Evolutionary conservation across 1,140 invertebrate genomes (phyloP).

Genomic region (Prorops nasuta): DNA sequence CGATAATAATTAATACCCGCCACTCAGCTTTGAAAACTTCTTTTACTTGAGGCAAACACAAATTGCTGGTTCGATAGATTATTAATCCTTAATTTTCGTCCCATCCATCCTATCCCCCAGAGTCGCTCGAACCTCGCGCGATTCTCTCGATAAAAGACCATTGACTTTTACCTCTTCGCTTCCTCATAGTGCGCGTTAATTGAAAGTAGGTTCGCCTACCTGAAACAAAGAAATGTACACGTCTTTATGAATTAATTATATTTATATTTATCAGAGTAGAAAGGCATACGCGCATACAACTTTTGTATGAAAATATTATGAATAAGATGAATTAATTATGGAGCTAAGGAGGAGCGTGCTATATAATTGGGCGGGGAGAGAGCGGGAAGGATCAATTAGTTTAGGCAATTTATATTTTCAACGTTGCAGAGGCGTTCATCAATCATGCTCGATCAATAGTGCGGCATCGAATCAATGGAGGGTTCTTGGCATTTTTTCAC

Average conservation of each 20-base stretch:
- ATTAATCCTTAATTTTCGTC: conserved; percentile 24
- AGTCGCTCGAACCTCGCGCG: neutral
- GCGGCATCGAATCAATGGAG: conserved; percentile 11
- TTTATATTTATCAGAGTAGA: no score
- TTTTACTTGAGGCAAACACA: conserved; percentile 29
- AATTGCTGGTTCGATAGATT: conserved; percentile 32
- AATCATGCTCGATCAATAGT: conserved; percentile 21
- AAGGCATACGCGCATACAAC: no score
- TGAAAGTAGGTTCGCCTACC: conserved; percentile 18
- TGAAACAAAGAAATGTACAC: conserved; percentile 24
- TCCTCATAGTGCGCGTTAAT: conserved; percentile 1
- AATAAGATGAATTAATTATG: no score
- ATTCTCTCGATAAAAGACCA: no score
- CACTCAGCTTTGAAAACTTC: conserved; percentile 29
- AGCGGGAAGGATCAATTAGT: no score
- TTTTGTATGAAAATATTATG: no score
- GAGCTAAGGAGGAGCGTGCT: no score
- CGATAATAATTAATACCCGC: conserved; percentile 31
- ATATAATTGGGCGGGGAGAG: no score
- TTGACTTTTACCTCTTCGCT: no score
- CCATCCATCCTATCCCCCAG: neutral
- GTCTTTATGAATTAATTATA: no score
- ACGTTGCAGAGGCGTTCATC: conserved; percentile 3
- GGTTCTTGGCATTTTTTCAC: neutral
- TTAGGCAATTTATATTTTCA: neutral